Base-by-base conservation (phyloP, 1,140 invertebrate genomes). In the Achatina immaculata region DNA sequence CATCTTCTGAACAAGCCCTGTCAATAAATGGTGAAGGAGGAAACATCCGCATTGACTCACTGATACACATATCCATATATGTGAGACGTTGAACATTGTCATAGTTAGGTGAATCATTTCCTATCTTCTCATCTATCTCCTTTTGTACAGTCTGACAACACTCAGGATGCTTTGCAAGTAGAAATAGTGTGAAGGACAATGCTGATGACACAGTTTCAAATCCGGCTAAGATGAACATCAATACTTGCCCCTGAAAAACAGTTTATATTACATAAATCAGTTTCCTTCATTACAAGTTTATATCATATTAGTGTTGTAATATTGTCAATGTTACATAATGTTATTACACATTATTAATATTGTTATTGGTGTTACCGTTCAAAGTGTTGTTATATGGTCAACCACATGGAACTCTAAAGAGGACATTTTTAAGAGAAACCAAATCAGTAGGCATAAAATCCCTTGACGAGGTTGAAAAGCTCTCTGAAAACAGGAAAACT, bases 161-260 rank as follows among this genome's bases (percentile, higher is more conserved):
- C 0, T 92, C 87, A 0, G 90, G 93, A 80, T 94, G 86, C n/a
- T 90, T 84, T 4, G 94, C 93, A 34, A 95, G 85, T 81, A 94
- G 90, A 71, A 93, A 93, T 0, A 92, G 86, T 0, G 92, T 88
- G 82, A 94, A 94, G 0, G 92, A 86, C 51, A 94, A 86, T 0
- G 92, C 90, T 0, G 92, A 92, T 0, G 93, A 91, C 0, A 93
- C 92, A 0, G 94, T 94, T 86, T 95, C 94, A 83, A 93, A 95
- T 1, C 94, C 94, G 74, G 93, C 95, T 1, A 93, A 88, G 81
- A 95, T 94, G 84, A 95, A 95, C 11, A 94, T 78, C 2, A 94
- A 11, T 19, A 34, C 45, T 43, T 76, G 73, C 11, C 73, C 73
- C 73, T 76, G 73, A n/a, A n/a, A n/a, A n/a, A n/a, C n/a, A n/a